A percentile compares a stretch with the other conserved stretches of the same genome.
Evolutionary conservation across 2,888 invertebrate species (phyloP).

Genomic region (Endomychus coccineus): DNA sequence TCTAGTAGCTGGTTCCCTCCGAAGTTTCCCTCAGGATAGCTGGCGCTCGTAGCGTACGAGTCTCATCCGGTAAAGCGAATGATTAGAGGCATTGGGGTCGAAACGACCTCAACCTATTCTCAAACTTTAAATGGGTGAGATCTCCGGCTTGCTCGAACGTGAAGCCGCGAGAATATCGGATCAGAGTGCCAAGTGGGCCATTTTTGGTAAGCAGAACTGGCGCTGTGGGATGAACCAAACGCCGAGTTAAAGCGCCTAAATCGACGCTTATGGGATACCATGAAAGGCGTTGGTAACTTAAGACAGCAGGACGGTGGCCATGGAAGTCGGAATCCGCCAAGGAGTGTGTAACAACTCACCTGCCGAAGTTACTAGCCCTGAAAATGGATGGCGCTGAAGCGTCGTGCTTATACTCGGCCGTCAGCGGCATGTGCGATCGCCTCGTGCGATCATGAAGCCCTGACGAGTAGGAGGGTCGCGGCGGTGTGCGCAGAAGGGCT

Average conservation of each 20-base stretch:
- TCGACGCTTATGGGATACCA: constrained; percentile 54
- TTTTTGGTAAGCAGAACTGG: too few relatives aligned
- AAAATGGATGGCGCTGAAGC: constrained; percentile 58
- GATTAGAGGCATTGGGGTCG: constrained; percentile 64
- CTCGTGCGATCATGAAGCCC: constrained; percentile 45
- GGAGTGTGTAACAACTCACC: constrained; percentile 46
- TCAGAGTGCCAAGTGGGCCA: constrained; percentile 55
- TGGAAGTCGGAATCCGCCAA: constrained; percentile 66
- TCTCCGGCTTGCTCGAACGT: constrained; percentile 53
- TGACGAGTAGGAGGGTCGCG: constrained; percentile 55
- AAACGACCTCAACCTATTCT: constrained; percentile 68
- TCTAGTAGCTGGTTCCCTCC: constrained; percentile 67
- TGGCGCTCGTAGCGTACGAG: constrained; percentile 46
- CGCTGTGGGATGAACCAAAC: constrained; percentile 72
- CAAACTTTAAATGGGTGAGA: constrained; percentile 72
- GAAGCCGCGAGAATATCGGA: constrained; percentile 47
- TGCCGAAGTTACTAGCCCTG: too few relatives aligned
- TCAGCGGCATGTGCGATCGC: constrained; percentile 35
- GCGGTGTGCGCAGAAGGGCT: constrained; percentile 55
- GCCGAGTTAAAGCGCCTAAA: constrained; percentile 60
- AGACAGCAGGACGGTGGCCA: constrained; percentile 64
- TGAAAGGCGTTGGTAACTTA: constrained; percentile 51
- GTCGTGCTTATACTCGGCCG: constrained; percentile 47
- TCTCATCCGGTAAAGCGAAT: constrained; percentile 67
- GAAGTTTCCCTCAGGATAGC: constrained; percentile 72